Evolutionary conservation across 2,888 invertebrate species (phyloP).

Genomic region (Bhutanitis thaidina): DNA sequence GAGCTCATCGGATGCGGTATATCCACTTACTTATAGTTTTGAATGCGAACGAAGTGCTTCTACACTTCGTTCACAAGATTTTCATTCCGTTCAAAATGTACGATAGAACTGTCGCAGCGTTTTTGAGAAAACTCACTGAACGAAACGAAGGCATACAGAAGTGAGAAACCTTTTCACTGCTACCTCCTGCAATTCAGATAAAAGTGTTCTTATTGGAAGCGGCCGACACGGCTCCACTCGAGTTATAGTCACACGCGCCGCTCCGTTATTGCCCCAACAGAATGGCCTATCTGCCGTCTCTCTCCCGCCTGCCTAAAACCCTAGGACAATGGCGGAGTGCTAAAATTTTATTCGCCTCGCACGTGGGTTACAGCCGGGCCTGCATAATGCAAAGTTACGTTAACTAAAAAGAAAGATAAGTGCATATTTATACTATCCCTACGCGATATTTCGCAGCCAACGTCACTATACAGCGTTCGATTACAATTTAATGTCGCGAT

Average conservation of each 20-base stretch:
- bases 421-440: conserved; percentile 76
- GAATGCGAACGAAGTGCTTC: too few species aligned
- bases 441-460: conserved; percentile 70
- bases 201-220: conserved; percentile 54
- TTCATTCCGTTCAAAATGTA: not conserved
- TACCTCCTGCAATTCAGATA: conserved; percentile 43
- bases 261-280: conserved; percentile 61
- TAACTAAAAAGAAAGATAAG: conserved; percentile 78
- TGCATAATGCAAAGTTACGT: conserved; percentile 75
- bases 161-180: conserved; percentile 37
- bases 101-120: not conserved
- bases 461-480: conserved; percentile 76
- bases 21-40: too few species aligned
- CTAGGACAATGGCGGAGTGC: conserved; percentile 68
- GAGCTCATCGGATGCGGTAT: too few species aligned
- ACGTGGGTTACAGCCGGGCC: conserved; percentile 61
- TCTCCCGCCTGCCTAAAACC: conserved; percentile 46
- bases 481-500: conserved; percentile 77
- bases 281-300: conserved; percentile 53
- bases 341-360: conserved; percentile 77
- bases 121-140: conserved; percentile 1
- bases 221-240: conserved; percentile 44
- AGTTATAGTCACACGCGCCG: conserved; percentile 62
- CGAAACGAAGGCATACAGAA: conserved; percentile 21
- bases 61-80: not conserved